Conservation (phyloP, 1,140 invertebrate genomes). For the Pseudomyrmex cubaensis region DNA sequence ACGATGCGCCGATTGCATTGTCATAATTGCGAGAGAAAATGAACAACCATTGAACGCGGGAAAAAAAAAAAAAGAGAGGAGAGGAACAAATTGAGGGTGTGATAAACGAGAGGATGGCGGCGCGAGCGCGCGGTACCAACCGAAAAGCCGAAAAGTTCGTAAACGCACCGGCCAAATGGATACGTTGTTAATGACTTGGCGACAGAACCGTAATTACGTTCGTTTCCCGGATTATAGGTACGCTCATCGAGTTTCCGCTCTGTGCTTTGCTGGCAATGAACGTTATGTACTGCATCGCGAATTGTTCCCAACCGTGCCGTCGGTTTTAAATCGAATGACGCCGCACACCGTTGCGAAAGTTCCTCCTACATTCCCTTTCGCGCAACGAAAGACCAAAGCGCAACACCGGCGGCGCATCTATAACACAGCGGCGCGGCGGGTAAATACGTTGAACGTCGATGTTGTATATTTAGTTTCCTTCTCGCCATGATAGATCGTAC, state of each 20-base stretch:
- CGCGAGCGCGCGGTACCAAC: constrained; percentile 3
- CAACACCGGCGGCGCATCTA: background rate
- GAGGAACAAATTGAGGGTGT: constrained; percentile 17
- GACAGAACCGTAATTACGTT: constrained; percentile 60
- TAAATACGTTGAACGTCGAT: too few species aligned
- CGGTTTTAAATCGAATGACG: constrained; percentile 51
- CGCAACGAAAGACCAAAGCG: constrained; percentile 23
- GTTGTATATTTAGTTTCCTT: background rate
- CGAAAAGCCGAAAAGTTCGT: constrained; percentile 40
- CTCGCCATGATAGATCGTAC: constrained; percentile 19
- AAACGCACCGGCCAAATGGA: constrained; percentile 49
- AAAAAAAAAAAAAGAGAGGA: background rate
- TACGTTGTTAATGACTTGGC: constrained; percentile 53
- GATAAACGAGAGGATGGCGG: background rate
- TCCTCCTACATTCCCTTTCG: background rate
- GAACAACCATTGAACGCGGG: background rate
- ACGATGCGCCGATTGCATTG: background rate
- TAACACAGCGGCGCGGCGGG: background rate
- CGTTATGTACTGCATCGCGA: constrained; percentile 20
- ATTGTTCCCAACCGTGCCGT: constrained; percentile 2
- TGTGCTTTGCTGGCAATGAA: constrained; percentile 28
- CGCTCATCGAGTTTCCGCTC: constrained; percentile 46
- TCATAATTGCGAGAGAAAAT: background rate
- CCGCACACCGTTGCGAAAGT: background rate
- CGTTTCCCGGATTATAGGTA: constrained; percentile 48